phyloP scores from a whole-genome alignment of 35 echinoderm and acorn worm species.

The Lytechinus pictus region DNA sequence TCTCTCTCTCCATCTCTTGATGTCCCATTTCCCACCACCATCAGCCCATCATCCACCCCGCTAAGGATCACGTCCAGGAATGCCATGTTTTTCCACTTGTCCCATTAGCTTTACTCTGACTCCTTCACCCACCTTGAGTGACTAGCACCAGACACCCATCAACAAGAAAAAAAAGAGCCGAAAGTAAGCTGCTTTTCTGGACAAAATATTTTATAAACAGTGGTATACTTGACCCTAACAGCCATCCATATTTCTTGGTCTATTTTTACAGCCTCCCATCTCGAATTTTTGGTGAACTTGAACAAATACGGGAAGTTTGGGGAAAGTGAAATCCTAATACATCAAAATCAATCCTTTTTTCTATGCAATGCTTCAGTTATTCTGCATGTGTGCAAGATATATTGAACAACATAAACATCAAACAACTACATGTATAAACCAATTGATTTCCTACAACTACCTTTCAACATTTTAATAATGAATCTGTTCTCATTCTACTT shows the following conservation, averaged over 20 bases:
- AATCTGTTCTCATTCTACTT: no score
- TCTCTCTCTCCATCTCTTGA: not conserved
- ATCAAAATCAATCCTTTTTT: not conserved
- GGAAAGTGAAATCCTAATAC: not conserved
- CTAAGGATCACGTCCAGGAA: conserved; percentile 8
- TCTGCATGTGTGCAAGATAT: not conserved
- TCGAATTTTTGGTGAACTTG: not conserved
- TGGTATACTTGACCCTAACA: conserved; percentile 11
- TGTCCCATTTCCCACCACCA: not conserved
- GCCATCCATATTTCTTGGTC: conserved; percentile 23
- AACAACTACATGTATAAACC: no score
- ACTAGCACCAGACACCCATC: not conserved
- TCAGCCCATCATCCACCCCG: not conserved
- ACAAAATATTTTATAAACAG: conserved; percentile 44
- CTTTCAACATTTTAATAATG: no score
- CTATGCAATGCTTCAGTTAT: not conserved
- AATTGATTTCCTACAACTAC: no score
- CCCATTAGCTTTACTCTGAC: not conserved
- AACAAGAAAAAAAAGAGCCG: not conserved
- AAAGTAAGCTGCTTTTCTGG: not conserved
- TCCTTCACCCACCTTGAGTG: not conserved
- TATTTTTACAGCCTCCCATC: conserved; percentile 36
- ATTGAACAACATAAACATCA: not conserved
- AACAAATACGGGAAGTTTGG: not conserved
- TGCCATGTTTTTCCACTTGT: conserved; percentile 41